Percentiles rank a stretch among this genome's conserved stretches.
Conservation (phyloP, 2,797 vertebrate species). For the Crenuchus spilurus region DNA sequence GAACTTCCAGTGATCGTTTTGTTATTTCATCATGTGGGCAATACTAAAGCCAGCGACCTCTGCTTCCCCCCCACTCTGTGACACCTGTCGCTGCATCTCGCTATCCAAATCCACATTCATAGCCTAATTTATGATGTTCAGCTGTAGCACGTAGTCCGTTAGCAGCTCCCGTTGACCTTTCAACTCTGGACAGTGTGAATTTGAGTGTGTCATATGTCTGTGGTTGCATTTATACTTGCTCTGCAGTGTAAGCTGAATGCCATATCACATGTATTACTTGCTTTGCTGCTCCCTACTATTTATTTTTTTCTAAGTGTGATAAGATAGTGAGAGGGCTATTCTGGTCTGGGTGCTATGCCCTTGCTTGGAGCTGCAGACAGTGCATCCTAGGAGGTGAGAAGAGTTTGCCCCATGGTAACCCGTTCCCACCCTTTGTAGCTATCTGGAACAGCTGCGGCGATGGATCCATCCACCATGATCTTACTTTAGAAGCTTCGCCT, state of each 20-base stretch:
- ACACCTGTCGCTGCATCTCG: slow-evolving; percentile 52
- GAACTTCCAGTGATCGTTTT: slow-evolving; percentile 36
- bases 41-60: slow-evolving; percentile 21
- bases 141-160: slow-evolving; percentile 44
- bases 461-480: neutral
- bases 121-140: slow-evolving; percentile 58
- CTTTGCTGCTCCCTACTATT: neutral
- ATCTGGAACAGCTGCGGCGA: slow-evolving; percentile 37
- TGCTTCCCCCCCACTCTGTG: slow-evolving; percentile 15
- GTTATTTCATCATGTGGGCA: slow-evolving; percentile 48
- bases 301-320: neutral
- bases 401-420: neutral
- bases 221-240: slow-evolving; percentile 14
- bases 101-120: slow-evolving; percentile 17
- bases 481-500: slow-evolving; percentile 5
- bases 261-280: neutral
- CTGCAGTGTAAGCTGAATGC: neutral
- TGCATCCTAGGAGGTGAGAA: slow-evolving; percentile 7
- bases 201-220: slow-evolving; percentile 14
- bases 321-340: slow-evolving; percentile 3
- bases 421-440: slow-evolving; percentile 26
- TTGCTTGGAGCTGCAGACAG: slow-evolving; percentile 30
- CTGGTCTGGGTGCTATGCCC: slow-evolving; percentile 16
- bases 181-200: slow-evolving; percentile 18
- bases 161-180: slow-evolving; percentile 48